Percentiles rank a stretch among this genome's conserved stretches.
Conservation (phyloP, 2,113 vertebrate genomes). For the Pantherophis guttatus region DNA sequence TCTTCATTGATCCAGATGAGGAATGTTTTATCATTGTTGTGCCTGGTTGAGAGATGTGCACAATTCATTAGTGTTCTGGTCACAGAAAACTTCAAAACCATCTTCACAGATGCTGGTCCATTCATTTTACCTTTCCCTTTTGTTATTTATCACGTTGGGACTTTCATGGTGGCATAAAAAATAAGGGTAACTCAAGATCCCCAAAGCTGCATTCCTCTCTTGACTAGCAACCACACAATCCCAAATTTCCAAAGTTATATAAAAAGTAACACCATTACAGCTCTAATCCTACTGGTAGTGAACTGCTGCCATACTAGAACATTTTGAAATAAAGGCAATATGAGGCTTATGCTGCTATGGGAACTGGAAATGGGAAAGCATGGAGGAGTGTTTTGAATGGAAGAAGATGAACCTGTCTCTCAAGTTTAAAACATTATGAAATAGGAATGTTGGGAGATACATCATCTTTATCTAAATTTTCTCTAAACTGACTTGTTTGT, state of each 20-base stretch:
- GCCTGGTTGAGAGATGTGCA: conserved; percentile 69
- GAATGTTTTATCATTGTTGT: conserved; percentile 91
- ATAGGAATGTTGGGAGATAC: not conserved
- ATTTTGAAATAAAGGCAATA: not conserved
- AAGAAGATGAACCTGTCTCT: not conserved
- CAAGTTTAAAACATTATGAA: not conserved
- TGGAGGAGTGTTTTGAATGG: not conserved
- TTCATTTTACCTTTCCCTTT: conserved; percentile 33
- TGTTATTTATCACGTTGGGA: conserved; percentile 2
- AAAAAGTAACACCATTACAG: not conserved
- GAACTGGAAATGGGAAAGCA: conserved; percentile 16
- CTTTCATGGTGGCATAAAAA: not conserved
- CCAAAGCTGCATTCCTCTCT: not conserved
- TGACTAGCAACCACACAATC: not conserved
- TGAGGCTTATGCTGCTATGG: conserved; percentile 11
- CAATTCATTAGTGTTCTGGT: not conserved
- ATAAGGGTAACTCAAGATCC: not conserved
- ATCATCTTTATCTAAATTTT: not conserved
- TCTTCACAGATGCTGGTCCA: not conserved
- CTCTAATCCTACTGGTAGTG: not conserved
- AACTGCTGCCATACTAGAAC: not conserved
- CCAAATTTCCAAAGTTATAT: not conserved
- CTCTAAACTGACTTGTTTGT: not conserved
- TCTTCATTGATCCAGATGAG: conserved; percentile 94
- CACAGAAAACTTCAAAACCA: conserved; percentile 5